Percentiles rank a stretch among this genome's conserved stretches.
phyloP scores from a whole-genome alignment of 2,888 invertebrate genomes.

The Achlya flavicornis region DNA sequence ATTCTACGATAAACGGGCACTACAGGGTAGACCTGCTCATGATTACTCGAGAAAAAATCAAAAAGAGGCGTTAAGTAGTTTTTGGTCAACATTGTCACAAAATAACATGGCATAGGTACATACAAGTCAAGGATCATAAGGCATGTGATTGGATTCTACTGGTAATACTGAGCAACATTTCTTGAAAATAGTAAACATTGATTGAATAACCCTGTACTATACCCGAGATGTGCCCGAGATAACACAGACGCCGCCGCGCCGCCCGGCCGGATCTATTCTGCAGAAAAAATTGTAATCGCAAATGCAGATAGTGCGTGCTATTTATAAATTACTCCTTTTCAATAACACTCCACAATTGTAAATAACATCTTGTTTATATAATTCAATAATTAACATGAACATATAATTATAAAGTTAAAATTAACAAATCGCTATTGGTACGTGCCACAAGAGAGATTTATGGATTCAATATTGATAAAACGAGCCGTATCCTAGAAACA shows the following conservation, averaged over 20 bases:
- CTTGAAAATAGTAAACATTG: too few relatives aligned
- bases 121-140: too few relatives aligned
- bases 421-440: background rate
- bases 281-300: background rate
- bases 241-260: background rate
- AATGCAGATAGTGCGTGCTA: background rate
- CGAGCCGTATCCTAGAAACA: constrained; percentile 1
- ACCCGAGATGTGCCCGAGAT: too few relatives aligned
- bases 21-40: too few relatives aligned
- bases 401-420: background rate
- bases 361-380: background rate
- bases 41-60: too few relatives aligned
- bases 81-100: too few relatives aligned
- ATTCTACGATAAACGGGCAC: too few relatives aligned
- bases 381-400: background rate
- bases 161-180: too few relatives aligned
- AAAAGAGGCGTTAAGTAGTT: too few relatives aligned
- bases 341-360: background rate
- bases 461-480: constrained; percentile 10
- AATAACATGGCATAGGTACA: too few relatives aligned
- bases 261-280: background rate
- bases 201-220: too few relatives aligned
- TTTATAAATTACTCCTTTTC: background rate
- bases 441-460: constrained; percentile 9
- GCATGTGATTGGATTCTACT: too few relatives aligned